A percentile compares a stretch with the other conserved stretches of the same genome.
Conservation (phyloP, 2,797 vertebrate genomes). For the Xiphophorus birchmanni region DNA sequence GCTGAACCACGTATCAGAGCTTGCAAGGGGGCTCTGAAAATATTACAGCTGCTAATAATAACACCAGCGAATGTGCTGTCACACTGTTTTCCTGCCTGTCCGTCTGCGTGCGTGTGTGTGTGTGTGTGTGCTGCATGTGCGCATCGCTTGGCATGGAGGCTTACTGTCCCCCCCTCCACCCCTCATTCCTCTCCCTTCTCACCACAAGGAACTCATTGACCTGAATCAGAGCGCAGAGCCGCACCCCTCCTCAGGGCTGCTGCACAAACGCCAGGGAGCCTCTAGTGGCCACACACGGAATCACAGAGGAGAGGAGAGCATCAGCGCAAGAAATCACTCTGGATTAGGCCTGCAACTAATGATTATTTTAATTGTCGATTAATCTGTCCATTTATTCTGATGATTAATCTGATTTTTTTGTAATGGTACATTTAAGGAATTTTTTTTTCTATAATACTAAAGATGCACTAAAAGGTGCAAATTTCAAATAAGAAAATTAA, state of each 20-base stretch:
- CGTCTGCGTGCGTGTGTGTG: constrained; percentile 7
- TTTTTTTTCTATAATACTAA: too few relatives aligned
- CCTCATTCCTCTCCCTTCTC: constrained; percentile 72
- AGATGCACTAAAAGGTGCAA: too few relatives aligned
- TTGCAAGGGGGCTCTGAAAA: constrained; percentile 40
- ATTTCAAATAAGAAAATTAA: too few relatives aligned
- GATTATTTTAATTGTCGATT: too few relatives aligned
- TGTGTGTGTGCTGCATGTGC: constrained; percentile 40
- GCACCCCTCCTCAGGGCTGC: constrained; percentile 74
- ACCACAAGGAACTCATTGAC: constrained; percentile 86
- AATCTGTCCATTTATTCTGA: too few relatives aligned
- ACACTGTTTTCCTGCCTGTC: constrained; percentile 32
- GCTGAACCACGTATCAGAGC: constrained; percentile 25
- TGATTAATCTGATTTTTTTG: too few relatives aligned
- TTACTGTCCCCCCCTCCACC: constrained; percentile 76
- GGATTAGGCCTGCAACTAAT: too few relatives aligned
- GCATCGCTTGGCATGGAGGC: constrained; percentile 61
- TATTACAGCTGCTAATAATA: constrained; percentile 56
- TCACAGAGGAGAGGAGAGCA: constrained; percentile 31
- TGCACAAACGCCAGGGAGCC: constrained; percentile 79
- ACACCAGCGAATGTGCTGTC: constrained; percentile 48
- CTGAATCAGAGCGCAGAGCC: constrained; percentile 84
- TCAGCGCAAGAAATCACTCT: neutral
- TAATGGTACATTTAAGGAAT: too few relatives aligned
- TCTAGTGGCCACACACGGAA: constrained; percentile 76